Base-by-base conservation (phyloP, 1,140 invertebrate species). In the Lasioglossum baleicum region DNA sequence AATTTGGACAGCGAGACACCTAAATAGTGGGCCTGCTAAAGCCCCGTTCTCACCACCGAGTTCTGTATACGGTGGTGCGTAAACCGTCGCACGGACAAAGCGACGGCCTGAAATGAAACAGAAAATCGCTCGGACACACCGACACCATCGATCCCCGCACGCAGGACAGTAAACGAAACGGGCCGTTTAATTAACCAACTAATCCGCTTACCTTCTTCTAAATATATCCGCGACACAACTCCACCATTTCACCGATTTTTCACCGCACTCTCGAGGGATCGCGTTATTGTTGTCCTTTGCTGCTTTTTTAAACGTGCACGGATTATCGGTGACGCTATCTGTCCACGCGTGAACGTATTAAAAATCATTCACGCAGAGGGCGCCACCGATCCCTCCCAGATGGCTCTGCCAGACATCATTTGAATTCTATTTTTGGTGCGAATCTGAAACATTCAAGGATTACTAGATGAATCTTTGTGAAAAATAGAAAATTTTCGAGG, bases 181-280 rank as follows among this genome's bases (percentile, higher is more conserved):
- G 10, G n/a, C 66, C 22, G 35, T 82, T 64, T 64, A 74, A 78
- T 74, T 82, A 63, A 74, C 44, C 11, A 68, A 31, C 58, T 67
- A 61, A 78, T 58, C 67, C 83, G 87, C 89, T 90, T 86, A 91
- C 90, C 88, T 88, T 80, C 82, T 83, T 90, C 88, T 90, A 88
- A 89, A 83, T 83, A 83, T 88, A 88, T 78, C 86, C 83, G 71
- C 83, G 79, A 86, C 80, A 86, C 82, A 84, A 85, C 79, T 88
- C 82, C 85, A 89, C 84, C 89, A 90, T 89, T 88, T 90, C 88
- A 86, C 88, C 84, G 58, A 86, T 84, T 88, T 90, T 87, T 85
- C 87, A 85, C 85, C 84, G 81, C 75, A 84, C 85, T 83, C 80
- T 53, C 51, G 51, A 58, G 61, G 61, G 67, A 63, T 81, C 85